These are phyloP conservation scores for Lampris incognitus DNA, from an alignment of 2,113 vertebrate species.

Conservation along the genomic window DNA sequence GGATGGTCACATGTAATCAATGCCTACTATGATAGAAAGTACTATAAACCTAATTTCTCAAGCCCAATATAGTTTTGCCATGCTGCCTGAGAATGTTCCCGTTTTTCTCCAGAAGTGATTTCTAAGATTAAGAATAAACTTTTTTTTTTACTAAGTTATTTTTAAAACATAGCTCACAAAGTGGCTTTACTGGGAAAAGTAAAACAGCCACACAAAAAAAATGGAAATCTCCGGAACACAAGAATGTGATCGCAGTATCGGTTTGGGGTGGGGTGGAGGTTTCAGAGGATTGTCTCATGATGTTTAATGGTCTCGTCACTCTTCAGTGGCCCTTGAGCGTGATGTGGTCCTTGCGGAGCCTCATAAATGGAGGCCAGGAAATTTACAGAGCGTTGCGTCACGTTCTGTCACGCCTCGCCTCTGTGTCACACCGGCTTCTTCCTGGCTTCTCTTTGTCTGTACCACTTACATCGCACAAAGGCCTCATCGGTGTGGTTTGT, in stretches of 20 bases:
- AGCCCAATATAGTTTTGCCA: not conserved
- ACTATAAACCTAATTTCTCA: not conserved
- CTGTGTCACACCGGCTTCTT: constrained; percentile 36
- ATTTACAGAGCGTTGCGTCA: constrained; percentile 20
- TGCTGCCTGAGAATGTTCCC: not conserved
- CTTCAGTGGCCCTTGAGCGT: constrained; percentile 33
- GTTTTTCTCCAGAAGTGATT: not conserved
- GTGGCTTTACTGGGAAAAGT: too few species aligned
- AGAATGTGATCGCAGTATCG: constrained; percentile 1
- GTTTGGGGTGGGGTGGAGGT: not conserved
- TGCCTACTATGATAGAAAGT: not conserved
- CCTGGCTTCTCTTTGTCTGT: constrained; percentile 27
- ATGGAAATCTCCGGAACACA: not conserved
- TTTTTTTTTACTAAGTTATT: too few species aligned
- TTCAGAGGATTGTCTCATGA: not conserved
- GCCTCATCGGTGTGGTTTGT: constrained; percentile 42
- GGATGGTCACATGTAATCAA: not conserved
- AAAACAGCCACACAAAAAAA: too few species aligned
- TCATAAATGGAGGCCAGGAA: constrained; percentile 57
- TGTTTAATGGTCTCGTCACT: constrained; percentile 53
- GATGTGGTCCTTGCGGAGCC: constrained; percentile 62
- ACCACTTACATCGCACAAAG: constrained; percentile 28
- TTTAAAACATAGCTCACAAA: too few species aligned
- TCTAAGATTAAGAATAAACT: not conserved
- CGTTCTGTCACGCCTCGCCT: constrained; percentile 56